Base-by-base conservation (phyloP, 2,888 invertebrate species). In the Anthrax anthrax region DNA sequence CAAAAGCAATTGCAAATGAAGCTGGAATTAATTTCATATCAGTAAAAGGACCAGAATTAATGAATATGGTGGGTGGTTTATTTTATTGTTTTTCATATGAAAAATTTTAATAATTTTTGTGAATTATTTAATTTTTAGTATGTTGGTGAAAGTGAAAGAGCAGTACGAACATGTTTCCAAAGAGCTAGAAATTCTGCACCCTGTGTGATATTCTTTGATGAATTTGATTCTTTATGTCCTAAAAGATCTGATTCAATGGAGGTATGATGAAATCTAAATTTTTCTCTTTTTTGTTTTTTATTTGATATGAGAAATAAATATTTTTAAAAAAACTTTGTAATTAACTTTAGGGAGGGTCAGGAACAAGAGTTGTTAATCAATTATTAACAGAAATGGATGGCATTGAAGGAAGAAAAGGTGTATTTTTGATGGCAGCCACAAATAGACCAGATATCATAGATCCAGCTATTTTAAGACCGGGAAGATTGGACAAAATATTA, bases 301-400 rank as follows among this genome's bases (percentile, higher is more conserved):
- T 34, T 47, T 38, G 1, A 12, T 48, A 44, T 19, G 12, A 36
- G 29, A 17, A 18, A 34, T 29, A n/a, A 37, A 10, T 44, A 12
- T 14, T 46, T 44, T 18, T 38, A 38, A 4, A 14, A 9, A 9
- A 8, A 8, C 10, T 14, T 5, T 16, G 16, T 8, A 8, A 12
- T 16, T 36, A 8, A 5, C 17, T 72, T 43, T 60, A 78, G 69
- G 79, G 80, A 56, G 81, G 84, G 3, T 78, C 84, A 0, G 80
- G 84, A 0, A 77, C 77, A 59, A 77, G 96, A 29, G 89, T 98
- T 14, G 96, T 98, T 0, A 98, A 96, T 66, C 96, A 97, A 67
- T 72, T 98, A 66, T 70, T 98, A 42, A 96, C 96, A 0, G 97
- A 98, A 75, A 95, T 98, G 96, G 97, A 98, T 62, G 97, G 97